Evolutionary conservation across 2,113 vertebrate genomes (phyloP).

Genomic region (Calypte anna): DNA sequence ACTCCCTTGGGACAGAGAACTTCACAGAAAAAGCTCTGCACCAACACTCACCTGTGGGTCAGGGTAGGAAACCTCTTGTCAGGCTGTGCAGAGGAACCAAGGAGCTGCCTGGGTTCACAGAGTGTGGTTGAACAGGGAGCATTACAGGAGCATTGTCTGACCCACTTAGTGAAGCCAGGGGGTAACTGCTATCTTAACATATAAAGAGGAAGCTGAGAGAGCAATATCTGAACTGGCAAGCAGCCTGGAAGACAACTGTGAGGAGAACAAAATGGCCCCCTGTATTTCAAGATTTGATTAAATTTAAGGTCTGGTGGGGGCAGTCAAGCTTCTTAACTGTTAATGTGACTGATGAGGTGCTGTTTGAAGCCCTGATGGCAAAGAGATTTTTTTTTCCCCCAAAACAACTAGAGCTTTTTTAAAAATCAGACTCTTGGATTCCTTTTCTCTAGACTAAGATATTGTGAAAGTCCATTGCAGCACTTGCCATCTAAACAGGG

Average conservation of each 20-base stretch:
- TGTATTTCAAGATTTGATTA: background rate
- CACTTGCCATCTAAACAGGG: background rate
- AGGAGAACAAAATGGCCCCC: background rate
- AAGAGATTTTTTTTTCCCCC: background rate
- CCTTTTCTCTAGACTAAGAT: background rate
- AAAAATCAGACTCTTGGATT: background rate
- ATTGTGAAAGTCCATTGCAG: background rate
- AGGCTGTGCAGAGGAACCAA: background rate
- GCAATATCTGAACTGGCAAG: background rate
- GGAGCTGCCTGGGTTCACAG: background rate
- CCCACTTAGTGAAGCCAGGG: background rate
- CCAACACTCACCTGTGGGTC: background rate
- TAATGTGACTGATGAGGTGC: background rate
- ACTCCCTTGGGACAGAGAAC: background rate
- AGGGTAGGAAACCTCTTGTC: background rate
- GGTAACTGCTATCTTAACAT: background rate
- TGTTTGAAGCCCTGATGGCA: background rate
- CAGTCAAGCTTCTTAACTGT: background rate
- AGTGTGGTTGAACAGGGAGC: background rate
- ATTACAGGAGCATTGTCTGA: background rate
- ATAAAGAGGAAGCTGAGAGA: background rate
- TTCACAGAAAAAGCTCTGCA: background rate
- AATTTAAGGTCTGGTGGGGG: background rate
- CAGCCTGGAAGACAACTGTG: background rate
- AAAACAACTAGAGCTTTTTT: background rate